Conservation (phyloP, 2,797 vertebrate species). For the Lacerta agilis region DNA sequence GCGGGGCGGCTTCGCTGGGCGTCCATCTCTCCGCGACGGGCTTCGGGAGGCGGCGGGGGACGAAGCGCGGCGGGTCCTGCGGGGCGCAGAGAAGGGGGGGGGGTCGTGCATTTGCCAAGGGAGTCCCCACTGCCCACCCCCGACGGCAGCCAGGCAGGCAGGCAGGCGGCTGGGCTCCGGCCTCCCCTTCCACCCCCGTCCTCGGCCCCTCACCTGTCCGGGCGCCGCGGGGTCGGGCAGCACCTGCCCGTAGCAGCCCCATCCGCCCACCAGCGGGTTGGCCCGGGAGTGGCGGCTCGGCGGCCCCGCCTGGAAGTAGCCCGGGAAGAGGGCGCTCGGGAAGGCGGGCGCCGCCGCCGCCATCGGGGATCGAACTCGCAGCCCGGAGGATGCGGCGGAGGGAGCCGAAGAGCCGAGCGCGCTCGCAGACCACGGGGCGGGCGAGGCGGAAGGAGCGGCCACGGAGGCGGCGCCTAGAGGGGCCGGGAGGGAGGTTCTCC, state of each 20-base stretch:
- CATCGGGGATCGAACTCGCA: conserved; percentile 41
- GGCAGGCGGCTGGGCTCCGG: too few species aligned
- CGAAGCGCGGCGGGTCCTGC: not conserved
- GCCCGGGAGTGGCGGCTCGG: not conserved
- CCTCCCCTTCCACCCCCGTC: too few species aligned
- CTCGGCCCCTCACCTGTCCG: not conserved
- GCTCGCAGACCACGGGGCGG: not conserved
- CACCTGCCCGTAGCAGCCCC: conserved; percentile 16
- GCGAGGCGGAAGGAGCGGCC: not conserved
- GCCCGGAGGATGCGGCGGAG: not conserved
- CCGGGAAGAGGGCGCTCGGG: not conserved
- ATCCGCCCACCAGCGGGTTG: not conserved
- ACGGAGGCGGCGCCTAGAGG: not conserved
- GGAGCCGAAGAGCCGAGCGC: not conserved
- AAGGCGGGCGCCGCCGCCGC: not conserved
- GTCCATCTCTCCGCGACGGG: conserved; percentile 36
- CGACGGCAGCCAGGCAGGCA: too few species aligned
- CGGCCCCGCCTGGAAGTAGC: not conserved
- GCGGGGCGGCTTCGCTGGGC: not conserved
- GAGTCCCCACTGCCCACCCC: too few species aligned
- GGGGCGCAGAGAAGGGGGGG: not conserved
- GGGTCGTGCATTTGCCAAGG: too few species aligned
- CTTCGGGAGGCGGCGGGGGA: not conserved
- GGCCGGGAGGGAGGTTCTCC: accelerated
- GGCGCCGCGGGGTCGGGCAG: not conserved